A percentile compares a stretch with the other conserved stretches of the same genome.
Evolutionary conservation across 1,140 invertebrate species (phyloP).

Genomic region (Diorhabda sublineata): DNA sequence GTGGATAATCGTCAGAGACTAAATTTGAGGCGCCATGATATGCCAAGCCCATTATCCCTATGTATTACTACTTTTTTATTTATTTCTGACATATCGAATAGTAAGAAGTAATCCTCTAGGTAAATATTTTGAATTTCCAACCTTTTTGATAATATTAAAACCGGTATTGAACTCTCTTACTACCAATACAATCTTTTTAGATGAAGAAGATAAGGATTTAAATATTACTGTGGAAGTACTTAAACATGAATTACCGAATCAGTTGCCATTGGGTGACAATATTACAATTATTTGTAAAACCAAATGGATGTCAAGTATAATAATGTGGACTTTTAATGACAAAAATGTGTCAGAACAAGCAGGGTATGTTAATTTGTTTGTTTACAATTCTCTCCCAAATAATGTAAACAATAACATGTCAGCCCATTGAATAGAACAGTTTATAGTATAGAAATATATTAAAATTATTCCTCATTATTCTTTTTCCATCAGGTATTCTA

Average conservation of each 20-base stretch:
- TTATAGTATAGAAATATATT: no score
- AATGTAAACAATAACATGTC: no score
- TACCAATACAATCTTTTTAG: slow-evolving; percentile 13
- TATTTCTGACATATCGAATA: slow-evolving; percentile 32
- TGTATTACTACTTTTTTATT: slow-evolving; percentile 36
- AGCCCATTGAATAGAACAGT: no score
- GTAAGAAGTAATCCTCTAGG: slow-evolving; percentile 34
- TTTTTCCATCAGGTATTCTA: no score
- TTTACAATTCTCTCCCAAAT: not conserved
- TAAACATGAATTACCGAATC: slow-evolving; percentile 34
- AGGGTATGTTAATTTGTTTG: slow-evolving; percentile 34
- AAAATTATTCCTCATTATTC: no score
- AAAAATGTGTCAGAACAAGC: slow-evolving; percentile 48
- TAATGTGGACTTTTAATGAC: slow-evolving; percentile 49
- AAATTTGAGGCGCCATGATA: slow-evolving; percentile 40
- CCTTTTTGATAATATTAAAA: slow-evolving; percentile 9
- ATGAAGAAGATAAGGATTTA: slow-evolving; percentile 35
- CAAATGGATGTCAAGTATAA: slow-evolving; percentile 42
- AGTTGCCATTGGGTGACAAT: slow-evolving; percentile 46
- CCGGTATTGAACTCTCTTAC: not conserved
- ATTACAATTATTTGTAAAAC: slow-evolving; percentile 49
- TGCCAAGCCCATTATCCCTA: slow-evolving; percentile 44
- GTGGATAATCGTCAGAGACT: slow-evolving; percentile 27
- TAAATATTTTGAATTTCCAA: slow-evolving; percentile 25
- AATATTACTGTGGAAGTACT: slow-evolving; percentile 39